These are phyloP conservation scores for Agrotis ipsilon DNA, from an alignment of 2,888 invertebrate genomes.

Conservation along the genomic window DNA sequence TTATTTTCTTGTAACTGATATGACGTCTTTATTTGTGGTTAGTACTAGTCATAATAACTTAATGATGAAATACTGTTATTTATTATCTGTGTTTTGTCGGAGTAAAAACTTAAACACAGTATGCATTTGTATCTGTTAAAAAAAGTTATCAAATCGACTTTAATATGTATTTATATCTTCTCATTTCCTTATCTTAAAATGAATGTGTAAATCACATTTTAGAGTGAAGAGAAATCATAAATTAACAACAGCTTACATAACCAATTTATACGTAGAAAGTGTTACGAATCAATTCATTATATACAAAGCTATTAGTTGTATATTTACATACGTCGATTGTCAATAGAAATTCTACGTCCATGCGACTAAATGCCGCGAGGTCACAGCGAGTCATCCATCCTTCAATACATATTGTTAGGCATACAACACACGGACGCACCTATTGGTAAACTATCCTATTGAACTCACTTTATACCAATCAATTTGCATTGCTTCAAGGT, in stretches of 20 bases:
- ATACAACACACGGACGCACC: conserved; percentile 47
- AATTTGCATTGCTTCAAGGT: conserved; percentile 76
- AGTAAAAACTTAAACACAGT: background rate
- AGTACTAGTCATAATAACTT: background rate
- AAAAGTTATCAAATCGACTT: conserved; percentile 22
- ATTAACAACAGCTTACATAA: conserved; percentile 51
- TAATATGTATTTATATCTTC: background rate
- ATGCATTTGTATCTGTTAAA: background rate
- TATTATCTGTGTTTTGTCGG: conserved; percentile 2
- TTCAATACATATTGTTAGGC: conserved; percentile 60
- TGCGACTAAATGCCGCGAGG: conserved; percentile 63
- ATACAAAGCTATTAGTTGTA: conserved; percentile 20
- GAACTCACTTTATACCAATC: conserved; percentile 63
- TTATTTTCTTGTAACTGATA: conserved; percentile 6
- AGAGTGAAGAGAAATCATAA: conserved; percentile 45
- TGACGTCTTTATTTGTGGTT: conserved; percentile 2
- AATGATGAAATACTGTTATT: conserved; percentile 1
- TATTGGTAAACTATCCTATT: conserved; percentile 67
- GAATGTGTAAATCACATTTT: conserved; percentile 21
- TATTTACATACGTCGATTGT: conserved; percentile 47
- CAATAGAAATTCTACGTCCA: conserved; percentile 62
- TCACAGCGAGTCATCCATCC: conserved; percentile 51
- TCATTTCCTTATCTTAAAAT: background rate
- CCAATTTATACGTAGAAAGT: conserved; percentile 47
- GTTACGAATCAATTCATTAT: conserved; percentile 60